phyloP scores from a whole-genome alignment of 1,140 invertebrate genomes.

The Ooceraea biroi region DNA sequence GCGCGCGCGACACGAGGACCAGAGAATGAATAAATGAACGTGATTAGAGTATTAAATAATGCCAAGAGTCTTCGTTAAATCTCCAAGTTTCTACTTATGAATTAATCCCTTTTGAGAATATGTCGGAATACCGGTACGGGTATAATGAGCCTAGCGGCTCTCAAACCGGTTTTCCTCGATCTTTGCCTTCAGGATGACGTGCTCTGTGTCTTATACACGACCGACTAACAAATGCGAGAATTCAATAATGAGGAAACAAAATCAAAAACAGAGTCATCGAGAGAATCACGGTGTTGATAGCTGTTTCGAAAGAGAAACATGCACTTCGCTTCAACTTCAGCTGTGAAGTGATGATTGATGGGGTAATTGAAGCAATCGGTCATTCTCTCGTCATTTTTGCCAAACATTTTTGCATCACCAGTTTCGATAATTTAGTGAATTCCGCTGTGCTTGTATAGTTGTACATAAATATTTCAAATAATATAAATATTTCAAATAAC shows the following conservation, averaged over 20 bases:
- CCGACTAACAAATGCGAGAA: slow-evolving; percentile 25
- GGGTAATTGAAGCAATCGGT: slow-evolving; percentile 15
- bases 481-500: no score
- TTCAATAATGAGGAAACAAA: slow-evolving; percentile 48
- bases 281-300: slow-evolving; percentile 8
- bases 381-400: not conserved
- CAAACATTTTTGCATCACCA: not conserved
- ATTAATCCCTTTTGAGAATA: slow-evolving; percentile 59
- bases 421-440: not conserved
- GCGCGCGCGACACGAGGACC: not conserved
- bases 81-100: no score
- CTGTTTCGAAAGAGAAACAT: not conserved
- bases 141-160: slow-evolving; percentile 66
- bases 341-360: slow-evolving; percentile 4
- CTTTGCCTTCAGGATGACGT: slow-evolving; percentile 72
- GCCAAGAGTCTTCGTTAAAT: no score
- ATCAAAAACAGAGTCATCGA: no score
- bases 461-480: not conserved
- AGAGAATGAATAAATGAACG: slow-evolving; percentile 2
- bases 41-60: slow-evolving; percentile 30
- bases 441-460: not conserved
- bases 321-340: not conserved
- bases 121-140: slow-evolving; percentile 37
- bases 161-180: slow-evolving; percentile 76
- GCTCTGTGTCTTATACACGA: slow-evolving; percentile 31